Base-by-base conservation (phyloP, 2,113 vertebrate genomes). In the Pangasianodon hypophthalmus region DNA sequence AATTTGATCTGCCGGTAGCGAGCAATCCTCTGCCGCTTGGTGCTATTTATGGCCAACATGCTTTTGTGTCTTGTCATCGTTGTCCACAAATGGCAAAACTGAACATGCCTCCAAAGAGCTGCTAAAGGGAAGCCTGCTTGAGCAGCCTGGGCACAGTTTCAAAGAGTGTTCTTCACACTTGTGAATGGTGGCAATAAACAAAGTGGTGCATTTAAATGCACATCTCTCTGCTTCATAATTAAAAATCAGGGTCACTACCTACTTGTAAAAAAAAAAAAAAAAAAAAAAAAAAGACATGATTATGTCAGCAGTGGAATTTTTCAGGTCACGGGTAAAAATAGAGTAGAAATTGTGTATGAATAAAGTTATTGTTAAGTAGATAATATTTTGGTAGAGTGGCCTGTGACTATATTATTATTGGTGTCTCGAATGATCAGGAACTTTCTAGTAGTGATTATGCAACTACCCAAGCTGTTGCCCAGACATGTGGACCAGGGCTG, bases 1-100 rank as follows among this genome's bases (percentile, higher is more conserved):
- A 97, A 97, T 96, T 96, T 97, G 97, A 97, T 97, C 97, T 95
- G 94, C 94, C 95, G 94, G 94, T 87, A 95, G 95, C 93, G 95
- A 96, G 95, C 95, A 95, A 95, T 95, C 96, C 97, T 96, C 96
- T 94, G 92, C 95, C 96, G 95, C 96, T 96, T 96, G 96, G 95
- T 95, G 96, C 97, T 98, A 98, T 97, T 98, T 97, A 97, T 97
- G 97, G 97, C 95, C 96, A 96, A 96, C 97, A 97, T 97, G 97
- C 97, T 97, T 97, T 97, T 97, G 97, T 97, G 96, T 97, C 97
- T 97, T 97, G 97, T 97, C 97, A 97, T 97, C 97, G 94, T 97
- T 97, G 96, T 96, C 97, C 97, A 97, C 97, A 97, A 97, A 98
- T 97, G 97, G 97, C 96, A 97, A 96, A 97, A 97, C 96, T 97